Conservation (phyloP, 2,113 vertebrate species). For the Typhlomys cinereus region DNA sequence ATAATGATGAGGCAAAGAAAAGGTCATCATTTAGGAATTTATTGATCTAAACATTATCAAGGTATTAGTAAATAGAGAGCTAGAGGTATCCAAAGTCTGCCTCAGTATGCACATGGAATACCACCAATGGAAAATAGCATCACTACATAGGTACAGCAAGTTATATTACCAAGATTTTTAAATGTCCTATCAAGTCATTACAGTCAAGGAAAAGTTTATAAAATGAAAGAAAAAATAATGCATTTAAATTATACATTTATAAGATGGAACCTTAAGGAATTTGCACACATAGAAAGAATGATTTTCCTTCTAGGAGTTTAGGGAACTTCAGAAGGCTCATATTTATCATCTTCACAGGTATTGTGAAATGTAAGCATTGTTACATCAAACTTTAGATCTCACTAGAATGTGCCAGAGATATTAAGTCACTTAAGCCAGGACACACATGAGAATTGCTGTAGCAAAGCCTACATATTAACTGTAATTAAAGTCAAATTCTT, state of each 20-base stretch:
- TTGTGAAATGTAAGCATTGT: background rate
- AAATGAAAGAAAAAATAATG: background rate
- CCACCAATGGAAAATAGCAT: background rate
- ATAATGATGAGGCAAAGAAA: background rate
- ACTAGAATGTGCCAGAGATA: background rate
- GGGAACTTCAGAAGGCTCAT: too few species aligned
- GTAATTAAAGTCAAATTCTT: background rate
- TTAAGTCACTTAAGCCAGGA: background rate
- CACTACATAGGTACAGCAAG: background rate
- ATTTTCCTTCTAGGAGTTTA: background rate
- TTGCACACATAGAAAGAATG: background rate
- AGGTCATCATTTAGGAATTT: background rate
- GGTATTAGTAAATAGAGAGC: background rate
- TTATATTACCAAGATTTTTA: background rate
- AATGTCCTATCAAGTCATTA: background rate
- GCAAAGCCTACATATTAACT: background rate
- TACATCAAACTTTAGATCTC: background rate
- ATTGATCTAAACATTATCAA: background rate
- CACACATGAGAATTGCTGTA: background rate
- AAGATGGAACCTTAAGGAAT: background rate
- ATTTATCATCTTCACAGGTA: background rate
- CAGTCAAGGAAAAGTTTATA: background rate
- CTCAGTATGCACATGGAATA: fast-evolving
- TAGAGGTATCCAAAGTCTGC: background rate
- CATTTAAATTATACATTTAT: background rate